Evolutionary conservation across 2,797 vertebrate species (phyloP).

Genomic region (Oreochromis mossambicus): DNA sequence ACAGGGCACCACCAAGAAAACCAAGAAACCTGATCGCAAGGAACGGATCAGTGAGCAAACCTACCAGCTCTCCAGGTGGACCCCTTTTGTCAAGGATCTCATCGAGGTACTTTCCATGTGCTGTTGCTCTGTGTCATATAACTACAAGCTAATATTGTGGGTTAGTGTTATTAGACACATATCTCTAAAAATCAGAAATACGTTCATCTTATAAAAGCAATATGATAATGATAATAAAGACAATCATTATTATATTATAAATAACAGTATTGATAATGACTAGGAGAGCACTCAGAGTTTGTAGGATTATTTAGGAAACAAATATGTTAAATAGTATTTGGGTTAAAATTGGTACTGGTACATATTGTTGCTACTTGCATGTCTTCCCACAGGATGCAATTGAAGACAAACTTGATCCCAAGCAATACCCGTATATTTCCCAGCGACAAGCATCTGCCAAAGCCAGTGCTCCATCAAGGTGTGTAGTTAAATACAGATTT

Average conservation of each 20-base stretch:
- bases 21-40: slow-evolving; percentile 92
- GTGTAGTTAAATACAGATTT: background rate
- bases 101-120: slow-evolving; percentile 83
- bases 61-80: slow-evolving; percentile 97
- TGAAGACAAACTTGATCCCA: slow-evolving; percentile 95
- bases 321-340: background rate
- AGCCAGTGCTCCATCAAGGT: slow-evolving; percentile 92
- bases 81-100: slow-evolving; percentile 91
- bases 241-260: background rate
- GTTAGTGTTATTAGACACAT: background rate
- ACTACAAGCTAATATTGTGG: background rate
- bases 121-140: background rate
- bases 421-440: slow-evolving; percentile 94
- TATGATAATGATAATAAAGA: background rate
- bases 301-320: background rate
- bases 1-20: slow-evolving; percentile 71
- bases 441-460: slow-evolving; percentile 87
- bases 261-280: background rate
- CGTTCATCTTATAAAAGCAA: background rate
- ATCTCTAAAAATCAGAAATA: background rate
- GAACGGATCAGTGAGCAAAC: slow-evolving; percentile 96
- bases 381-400: slow-evolving; percentile 84
- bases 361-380: background rate
- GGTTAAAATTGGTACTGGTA: background rate
- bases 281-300: background rate